These are phyloP conservation scores for Tridacna crocea DNA, from an alignment of 2,888 invertebrate genomes.

Conservation along the genomic window DNA sequence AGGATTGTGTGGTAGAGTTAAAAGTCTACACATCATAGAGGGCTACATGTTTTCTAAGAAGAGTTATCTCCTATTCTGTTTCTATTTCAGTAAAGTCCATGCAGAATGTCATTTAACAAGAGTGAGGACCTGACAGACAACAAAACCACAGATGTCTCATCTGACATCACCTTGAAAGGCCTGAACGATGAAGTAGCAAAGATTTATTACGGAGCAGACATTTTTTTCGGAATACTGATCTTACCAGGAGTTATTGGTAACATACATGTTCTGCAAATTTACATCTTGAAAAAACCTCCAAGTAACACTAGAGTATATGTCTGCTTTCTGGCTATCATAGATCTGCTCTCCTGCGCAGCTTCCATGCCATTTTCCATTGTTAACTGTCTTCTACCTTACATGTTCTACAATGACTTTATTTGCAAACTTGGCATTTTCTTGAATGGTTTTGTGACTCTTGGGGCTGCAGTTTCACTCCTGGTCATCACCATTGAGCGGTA, in stretches of 20 bases:
- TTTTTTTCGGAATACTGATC: slow-evolving; percentile 2
- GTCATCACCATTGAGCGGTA: slow-evolving; percentile 15
- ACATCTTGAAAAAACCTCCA: slow-evolving; percentile 3
- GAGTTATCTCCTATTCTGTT: background rate
- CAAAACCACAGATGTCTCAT: background rate
- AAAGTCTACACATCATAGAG: too few relatives aligned
- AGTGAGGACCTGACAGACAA: background rate
- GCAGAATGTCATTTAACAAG: background rate
- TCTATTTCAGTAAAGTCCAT: background rate
- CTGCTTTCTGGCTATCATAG: background rate
- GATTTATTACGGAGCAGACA: slow-evolving; percentile 5
- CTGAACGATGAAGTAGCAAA: slow-evolving; percentile 4
- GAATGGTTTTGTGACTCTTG: slow-evolving; percentile 1
- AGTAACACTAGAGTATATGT: slow-evolving; percentile 1
- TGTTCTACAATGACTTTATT: background rate
- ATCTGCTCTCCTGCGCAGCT: background rate
- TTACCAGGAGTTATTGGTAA: slow-evolving; percentile 5
- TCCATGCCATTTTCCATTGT: background rate
- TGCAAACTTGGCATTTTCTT: slow-evolving; percentile 5
- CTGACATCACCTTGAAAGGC: background rate
- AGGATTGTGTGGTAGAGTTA: background rate
- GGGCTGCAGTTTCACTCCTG: background rate
- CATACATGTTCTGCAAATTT: slow-evolving; percentile 16
- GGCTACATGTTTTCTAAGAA: too few relatives aligned
- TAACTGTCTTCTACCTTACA: slow-evolving; percentile 7